Evolutionary conservation across 2,888 invertebrate species (phyloP).

Genomic region (Ecliptopera silaceata): DNA sequence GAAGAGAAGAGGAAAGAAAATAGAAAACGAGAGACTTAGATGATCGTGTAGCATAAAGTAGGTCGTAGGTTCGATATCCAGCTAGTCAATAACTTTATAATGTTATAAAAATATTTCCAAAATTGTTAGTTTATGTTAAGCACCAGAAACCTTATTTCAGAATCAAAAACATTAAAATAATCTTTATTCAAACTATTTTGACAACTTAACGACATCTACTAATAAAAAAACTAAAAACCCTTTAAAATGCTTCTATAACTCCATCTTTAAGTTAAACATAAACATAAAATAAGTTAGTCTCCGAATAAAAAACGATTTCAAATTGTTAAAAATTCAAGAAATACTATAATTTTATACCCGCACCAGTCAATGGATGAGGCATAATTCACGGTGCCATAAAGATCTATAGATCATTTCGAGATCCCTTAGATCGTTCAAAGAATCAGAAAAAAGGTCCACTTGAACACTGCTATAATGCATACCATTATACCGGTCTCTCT

Average conservation of each 20-base stretch:
- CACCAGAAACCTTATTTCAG: conserved; percentile 8
- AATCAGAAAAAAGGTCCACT: conserved; percentile 73
- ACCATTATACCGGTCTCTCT: conserved; percentile 66
- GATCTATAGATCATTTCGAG: conserved; percentile 70
- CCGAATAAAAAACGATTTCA: conserved; percentile 24
- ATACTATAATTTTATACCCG: conserved; percentile 41
- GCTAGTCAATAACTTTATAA: neutral
- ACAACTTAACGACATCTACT: conserved; percentile 23
- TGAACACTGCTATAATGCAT: conserved; percentile 73
- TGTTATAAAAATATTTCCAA: neutral
- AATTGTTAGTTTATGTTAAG: neutral
- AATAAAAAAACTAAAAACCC: conserved; percentile 23
- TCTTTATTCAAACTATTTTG: conserved; percentile 22
- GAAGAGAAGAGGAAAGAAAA: too few species aligned
- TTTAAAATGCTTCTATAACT: conserved; percentile 14
- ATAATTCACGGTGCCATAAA: conserved; percentile 74
- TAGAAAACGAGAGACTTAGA: too few species aligned
- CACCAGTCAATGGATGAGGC: conserved; percentile 50
- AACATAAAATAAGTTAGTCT: conserved; percentile 24
- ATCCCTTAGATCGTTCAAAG: conserved; percentile 72
- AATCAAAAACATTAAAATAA: conserved; percentile 12
- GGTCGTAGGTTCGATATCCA: neutral
- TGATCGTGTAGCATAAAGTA: neutral
- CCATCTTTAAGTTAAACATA: conserved; percentile 17
- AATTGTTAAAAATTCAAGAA: conserved; percentile 34